Evolutionary conservation across 1,140 invertebrate species (phyloP).

Genomic region (Uloborus diversus): DNA sequence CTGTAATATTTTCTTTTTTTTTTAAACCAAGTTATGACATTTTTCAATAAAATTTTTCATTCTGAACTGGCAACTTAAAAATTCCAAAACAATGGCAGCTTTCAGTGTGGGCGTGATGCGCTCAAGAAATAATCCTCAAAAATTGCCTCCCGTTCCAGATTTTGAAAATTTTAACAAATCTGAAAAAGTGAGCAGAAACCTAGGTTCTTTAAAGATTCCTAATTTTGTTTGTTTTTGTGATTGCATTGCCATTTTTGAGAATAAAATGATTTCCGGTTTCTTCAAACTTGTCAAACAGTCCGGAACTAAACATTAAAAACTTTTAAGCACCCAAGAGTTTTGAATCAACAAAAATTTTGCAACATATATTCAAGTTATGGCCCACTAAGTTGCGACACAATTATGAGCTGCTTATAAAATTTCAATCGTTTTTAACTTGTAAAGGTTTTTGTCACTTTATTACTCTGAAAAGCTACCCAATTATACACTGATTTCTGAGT

Average conservation of each 20-base stretch:
- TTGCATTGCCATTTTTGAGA: neutral
- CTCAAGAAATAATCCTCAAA: conserved; percentile 4
- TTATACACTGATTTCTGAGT: too few relatives aligned
- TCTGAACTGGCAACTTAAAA: neutral
- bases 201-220: neutral
- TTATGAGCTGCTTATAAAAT: too few relatives aligned
- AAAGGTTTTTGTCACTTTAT: too few relatives aligned
- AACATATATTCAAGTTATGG: neutral
- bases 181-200: conserved; percentile 7
- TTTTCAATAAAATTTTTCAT: too few relatives aligned
- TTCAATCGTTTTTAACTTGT: too few relatives aligned
- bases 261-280: neutral
- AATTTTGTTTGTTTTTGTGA: neutral
- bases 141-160: conserved; percentile 29
- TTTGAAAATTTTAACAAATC: conserved; percentile 47
- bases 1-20: too few relatives aligned
- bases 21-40: too few relatives aligned
- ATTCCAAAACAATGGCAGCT: conserved; percentile 12
- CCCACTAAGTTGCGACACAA: neutral
- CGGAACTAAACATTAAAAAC: neutral
- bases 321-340: neutral
- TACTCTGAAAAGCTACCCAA: too few relatives aligned
- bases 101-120: conserved; percentile 10
- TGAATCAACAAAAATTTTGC: neutral
- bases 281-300: neutral